Conservation (phyloP, 2,113 vertebrate species). For the Pseudopodoces humilis region DNA sequence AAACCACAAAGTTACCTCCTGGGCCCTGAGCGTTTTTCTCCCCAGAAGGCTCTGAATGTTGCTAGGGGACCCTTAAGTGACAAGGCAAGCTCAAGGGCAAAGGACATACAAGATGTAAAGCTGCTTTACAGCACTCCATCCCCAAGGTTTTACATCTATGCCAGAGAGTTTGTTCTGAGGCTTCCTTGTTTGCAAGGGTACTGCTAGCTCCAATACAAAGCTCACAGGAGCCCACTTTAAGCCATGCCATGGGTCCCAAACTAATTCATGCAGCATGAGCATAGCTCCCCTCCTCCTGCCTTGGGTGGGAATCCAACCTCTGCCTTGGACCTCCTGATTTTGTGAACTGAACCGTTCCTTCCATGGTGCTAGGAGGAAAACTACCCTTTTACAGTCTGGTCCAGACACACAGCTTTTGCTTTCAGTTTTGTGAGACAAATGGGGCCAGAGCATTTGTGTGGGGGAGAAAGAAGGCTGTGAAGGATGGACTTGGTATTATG, state of each 20-base stretch:
- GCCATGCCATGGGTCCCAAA: background rate
- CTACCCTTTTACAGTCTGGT: background rate
- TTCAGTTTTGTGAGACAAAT: background rate
- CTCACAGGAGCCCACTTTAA: background rate
- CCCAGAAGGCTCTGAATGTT: background rate
- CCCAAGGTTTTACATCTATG: background rate
- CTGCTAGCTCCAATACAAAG: background rate
- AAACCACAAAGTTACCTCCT: background rate
- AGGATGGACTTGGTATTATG: background rate
- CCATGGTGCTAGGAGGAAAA: rapidly evolving
- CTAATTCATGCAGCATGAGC: rapidly evolving
- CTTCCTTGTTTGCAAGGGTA: rapidly evolving
- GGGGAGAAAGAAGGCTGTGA: background rate
- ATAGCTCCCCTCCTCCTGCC: rapidly evolving
- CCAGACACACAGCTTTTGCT: background rate
- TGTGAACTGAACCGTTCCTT: background rate
- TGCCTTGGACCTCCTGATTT: background rate
- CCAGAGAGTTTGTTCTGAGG: background rate
- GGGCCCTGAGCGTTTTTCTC: background rate
- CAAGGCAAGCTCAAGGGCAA: background rate
- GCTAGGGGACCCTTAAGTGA: background rate
- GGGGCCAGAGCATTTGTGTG: background rate
- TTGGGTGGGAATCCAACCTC: background rate
- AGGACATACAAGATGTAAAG: background rate
- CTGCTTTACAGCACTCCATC: background rate